Evolutionary conservation across 37 sponge, comb jelly and placozoan species (phyloP), one percentile per base, ranked within the genome.

Genomic region (Cliona cf. orientalis): DNA sequence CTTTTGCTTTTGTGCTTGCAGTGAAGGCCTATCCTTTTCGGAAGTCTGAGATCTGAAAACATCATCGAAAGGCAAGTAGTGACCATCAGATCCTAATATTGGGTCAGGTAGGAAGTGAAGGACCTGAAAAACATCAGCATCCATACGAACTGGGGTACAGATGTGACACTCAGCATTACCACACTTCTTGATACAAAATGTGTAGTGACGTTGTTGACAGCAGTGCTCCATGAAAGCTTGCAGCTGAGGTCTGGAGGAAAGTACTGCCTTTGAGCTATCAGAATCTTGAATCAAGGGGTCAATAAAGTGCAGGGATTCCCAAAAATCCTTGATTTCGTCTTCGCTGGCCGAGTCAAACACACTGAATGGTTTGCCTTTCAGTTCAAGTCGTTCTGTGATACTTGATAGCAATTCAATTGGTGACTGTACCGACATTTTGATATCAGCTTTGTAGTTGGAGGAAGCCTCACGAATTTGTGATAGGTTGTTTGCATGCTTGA

Each of bases 171-270:
- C 46, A n/a, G 7, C 6, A 22, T 25, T n/a, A 19, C 66, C 79
- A 64, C 79, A 78, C 29, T 78, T 78, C 66, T 78, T 78, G 66
- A 78, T 39, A 42, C 67, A 62, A 39, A 64, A 78, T 3, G 67
- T 62, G 53, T 49, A 49, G 14, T 49, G 53, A 49, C 53, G 53
- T 63, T 63, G 22, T 63, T 49, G 53, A 49, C 53, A 49, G 14
- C 53, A 49, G 53, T 49, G 53, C 53, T 49, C 53, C 53, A 49
- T 49, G 14, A n/a, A 61, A n/a, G 29, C 63, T 61, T 61, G 14
- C 25, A 61, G 29, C 29, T 61, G 14, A 61, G 63, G 63, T 61
- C 63, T 61, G 29, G 63, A 61, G 6, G 63, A 61, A 6, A 61
- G 29, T 25, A 61, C 29, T 26, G 12, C 63, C 29, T 61, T 61